These are phyloP conservation scores for Muscicapa adusta DNA, from an alignment of 2,113 vertebrate genomes.

Conservation along the genomic window DNA sequence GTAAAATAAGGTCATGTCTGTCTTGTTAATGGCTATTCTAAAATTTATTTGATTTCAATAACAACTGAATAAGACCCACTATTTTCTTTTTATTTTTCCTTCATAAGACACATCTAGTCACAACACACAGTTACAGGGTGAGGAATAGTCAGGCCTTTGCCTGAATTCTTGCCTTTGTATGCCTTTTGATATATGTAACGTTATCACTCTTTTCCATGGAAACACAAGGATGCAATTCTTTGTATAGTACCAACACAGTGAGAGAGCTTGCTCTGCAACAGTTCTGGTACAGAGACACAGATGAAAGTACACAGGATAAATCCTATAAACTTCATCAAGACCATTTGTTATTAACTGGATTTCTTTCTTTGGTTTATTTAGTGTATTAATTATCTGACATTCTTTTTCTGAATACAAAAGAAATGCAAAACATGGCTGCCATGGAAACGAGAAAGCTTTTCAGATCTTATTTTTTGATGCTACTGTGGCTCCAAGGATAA, in stretches of 20 bases:
- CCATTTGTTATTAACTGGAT: not conserved
- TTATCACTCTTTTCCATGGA: not conserved
- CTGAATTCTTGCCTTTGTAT: not conserved
- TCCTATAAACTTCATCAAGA: not conserved
- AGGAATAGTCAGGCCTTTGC: not conserved
- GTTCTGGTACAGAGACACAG: not conserved
- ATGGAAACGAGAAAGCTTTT: not conserved
- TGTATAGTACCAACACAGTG: not conserved
- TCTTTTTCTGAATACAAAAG: not conserved
- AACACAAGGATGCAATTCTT: not conserved
- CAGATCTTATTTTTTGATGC: not conserved
- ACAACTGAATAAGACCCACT: not conserved
- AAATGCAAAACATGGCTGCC: not conserved
- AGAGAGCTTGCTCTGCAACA: not conserved
- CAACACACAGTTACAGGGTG: not conserved
- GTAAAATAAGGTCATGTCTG: not conserved
- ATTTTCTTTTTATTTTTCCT: not conserved
- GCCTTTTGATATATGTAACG: not conserved
- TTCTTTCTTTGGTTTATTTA: slow-evolving; percentile 10
- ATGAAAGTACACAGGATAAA: not conserved
- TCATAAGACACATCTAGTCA: not conserved
- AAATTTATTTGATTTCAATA: not conserved
- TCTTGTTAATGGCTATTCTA: not conserved
- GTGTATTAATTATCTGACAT: not conserved
- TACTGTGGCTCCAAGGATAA: not conserved